Evolutionary conservation across 2,113 vertebrate species (phyloP), one percentile per base, ranked within the genome.

Genomic region (Pongo abelii): DNA sequence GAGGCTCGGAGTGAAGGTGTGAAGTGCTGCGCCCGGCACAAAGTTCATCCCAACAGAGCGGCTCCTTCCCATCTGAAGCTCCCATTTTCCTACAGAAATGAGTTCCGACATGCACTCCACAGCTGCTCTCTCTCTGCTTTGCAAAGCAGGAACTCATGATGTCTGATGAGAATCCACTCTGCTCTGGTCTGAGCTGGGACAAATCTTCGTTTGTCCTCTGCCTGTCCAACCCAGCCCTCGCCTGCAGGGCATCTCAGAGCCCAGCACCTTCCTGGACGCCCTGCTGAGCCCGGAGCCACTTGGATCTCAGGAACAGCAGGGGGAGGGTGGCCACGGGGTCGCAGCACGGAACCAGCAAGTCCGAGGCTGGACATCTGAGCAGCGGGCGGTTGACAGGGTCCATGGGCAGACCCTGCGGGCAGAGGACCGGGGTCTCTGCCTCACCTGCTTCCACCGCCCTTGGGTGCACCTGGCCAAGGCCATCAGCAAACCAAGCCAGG

Each of bases 1-100:
- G 79, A 93, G 48, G 52, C n/a, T 40, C 0, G 38, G 92, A 91
- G 70, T 67, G 78, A 69, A 93, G 50, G 93, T 89, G 8, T n/a
- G 74, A 88, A 95, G 96, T 84, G 55, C 32, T 84, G 91, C 75
- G 67, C n/a, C 85, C 83, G 85, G 84, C 95, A 20, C 0, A 6
- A 91, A 91, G 50, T 22, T 93, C 85, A 7, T 89, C 96, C 84
- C 94, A 52, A 96, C 20, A 69, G 93, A 90, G 91, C 85, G 23
- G 32, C 92, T 97, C 96, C 91, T 92, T 81, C 50, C 57, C 55
- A 75, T 84, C 81, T 88, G 80, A 89, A 94, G 97, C 92, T 90
- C 61, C 83, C 96, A 72, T 77, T 96, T 98, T 80, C 86, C 94
- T 30, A 32, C 20, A 94, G 95, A 93, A 93, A 92, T 96, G 96